Evolutionary conservation across 2,113 vertebrate genomes (phyloP).

Genomic region (Misgurnus anguillicaudatus): DNA sequence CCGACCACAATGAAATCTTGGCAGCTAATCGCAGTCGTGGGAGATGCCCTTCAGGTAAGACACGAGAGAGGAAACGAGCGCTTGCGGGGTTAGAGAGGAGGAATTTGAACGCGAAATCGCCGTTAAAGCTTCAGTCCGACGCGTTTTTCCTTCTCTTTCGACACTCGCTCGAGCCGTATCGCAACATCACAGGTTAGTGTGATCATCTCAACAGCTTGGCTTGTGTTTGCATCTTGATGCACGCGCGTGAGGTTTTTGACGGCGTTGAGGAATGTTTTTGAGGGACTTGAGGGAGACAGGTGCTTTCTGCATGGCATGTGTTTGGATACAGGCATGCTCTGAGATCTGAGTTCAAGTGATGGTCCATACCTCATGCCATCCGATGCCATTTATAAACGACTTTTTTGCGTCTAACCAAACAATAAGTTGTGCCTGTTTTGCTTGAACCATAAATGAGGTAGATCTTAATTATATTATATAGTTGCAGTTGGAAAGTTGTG

Average conservation of each 20-base stretch:
- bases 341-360: constrained; percentile 32
- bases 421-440: background rate
- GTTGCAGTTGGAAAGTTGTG: constrained; percentile 18
- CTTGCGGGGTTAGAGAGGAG: constrained; percentile 53
- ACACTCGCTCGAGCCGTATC: constrained; percentile 48
- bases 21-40: constrained; percentile 78
- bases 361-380: constrained; percentile 35
- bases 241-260: constrained; percentile 35
- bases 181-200: constrained; percentile 60
- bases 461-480: too few relatives aligned
- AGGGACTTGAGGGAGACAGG: constrained; percentile 43
- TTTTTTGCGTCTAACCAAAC: background rate
- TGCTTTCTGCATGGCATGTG: constrained; percentile 49
- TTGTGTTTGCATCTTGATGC: constrained; percentile 45
- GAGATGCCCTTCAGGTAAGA: constrained; percentile 84
- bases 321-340: constrained; percentile 45
- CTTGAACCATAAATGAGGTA: background rate
- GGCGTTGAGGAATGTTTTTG: constrained; percentile 45
- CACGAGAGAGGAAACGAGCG: constrained; percentile 57
- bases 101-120: constrained; percentile 56
- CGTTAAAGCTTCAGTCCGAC: constrained; percentile 57
- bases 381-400: background rate
- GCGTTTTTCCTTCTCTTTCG: constrained; percentile 53
- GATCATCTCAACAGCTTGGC: constrained; percentile 34
- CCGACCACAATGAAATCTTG: constrained; percentile 76